Conservation (phyloP, 92 coral and sea anemone genomes). For the Epizoanthus scotinus region DNA sequence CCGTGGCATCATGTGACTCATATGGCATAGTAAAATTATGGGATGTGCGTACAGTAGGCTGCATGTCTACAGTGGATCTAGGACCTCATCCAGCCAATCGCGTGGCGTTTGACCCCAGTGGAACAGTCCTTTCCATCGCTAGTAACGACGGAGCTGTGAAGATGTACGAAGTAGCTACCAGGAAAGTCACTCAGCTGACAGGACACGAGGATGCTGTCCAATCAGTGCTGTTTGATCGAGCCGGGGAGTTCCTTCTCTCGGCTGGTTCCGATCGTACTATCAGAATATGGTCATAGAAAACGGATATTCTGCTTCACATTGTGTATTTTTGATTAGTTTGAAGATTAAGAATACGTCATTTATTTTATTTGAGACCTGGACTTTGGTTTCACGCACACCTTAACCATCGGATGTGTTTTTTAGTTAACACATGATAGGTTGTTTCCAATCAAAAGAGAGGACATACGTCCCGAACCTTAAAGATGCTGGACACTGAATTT, state of each 20-base stretch:
- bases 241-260: constrained; percentile 92
- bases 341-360: too few relatives aligned
- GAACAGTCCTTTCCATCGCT: constrained; percentile 93
- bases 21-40: constrained; percentile 95
- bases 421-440: too few relatives aligned
- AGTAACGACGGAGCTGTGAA: constrained; percentile 96
- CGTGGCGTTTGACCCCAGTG: constrained; percentile 95
- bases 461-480: too few relatives aligned
- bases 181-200: constrained; percentile 84
- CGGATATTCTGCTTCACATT: too few relatives aligned
- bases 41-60: constrained; percentile 97
- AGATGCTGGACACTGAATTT: too few relatives aligned
- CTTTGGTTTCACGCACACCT: too few relatives aligned
- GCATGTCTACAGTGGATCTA: constrained; percentile 89
- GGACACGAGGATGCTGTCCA: constrained; percentile 99
- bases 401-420: too few relatives aligned
- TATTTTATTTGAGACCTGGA: too few relatives aligned
- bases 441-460: too few relatives aligned
- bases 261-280: constrained; percentile 97
- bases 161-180: constrained; percentile 93
- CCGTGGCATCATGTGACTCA: constrained; percentile 96
- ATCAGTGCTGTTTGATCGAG: constrained; percentile 84
- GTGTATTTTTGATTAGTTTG: too few relatives aligned
- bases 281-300: constrained; percentile 84
- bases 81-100: constrained; percentile 99